phyloP scores from a whole-genome alignment of 2,888 invertebrate species.

The Tipula vernalis region DNA sequence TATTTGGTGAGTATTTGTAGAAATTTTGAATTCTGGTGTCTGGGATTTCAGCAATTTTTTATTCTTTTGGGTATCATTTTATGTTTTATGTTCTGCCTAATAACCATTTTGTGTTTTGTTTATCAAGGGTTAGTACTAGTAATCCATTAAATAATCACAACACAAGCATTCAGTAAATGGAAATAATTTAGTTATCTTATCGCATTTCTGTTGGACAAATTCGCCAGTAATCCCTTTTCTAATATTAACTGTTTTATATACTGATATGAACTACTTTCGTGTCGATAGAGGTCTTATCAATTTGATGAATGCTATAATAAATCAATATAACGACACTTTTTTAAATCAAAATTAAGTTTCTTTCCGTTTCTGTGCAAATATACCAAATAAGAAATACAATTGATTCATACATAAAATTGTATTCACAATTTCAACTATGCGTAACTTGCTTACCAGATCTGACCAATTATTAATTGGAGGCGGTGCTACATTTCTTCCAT shows the following conservation, averaged over 20 bases:
- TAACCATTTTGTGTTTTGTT: neutral
- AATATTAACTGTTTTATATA: neutral
- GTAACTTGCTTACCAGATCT: no score
- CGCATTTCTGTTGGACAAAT: neutral
- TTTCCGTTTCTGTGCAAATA: neutral
- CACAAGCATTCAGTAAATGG: neutral
- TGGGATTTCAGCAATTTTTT: neutral
- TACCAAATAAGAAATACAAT: no score
- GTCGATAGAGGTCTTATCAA: neutral
- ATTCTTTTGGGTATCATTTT: neutral
- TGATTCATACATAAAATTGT: no score
- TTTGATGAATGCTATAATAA: neutral
- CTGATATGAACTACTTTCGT: no score
- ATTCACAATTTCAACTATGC: no score
- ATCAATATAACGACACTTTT: neutral
- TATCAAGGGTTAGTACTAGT: neutral
- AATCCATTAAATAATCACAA: neutral
- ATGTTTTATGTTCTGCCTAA: neutral
- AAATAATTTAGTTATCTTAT: neutral
- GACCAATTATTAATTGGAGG: no score
- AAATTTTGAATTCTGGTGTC: neutral
- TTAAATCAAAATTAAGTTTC: no score
- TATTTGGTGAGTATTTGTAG: slow-evolving; percentile 47
- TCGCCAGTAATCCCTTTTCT: neutral
- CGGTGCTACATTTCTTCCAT: no score